Conservation (phyloP, 2,113 vertebrate species). For the Octodon degus region DNA sequence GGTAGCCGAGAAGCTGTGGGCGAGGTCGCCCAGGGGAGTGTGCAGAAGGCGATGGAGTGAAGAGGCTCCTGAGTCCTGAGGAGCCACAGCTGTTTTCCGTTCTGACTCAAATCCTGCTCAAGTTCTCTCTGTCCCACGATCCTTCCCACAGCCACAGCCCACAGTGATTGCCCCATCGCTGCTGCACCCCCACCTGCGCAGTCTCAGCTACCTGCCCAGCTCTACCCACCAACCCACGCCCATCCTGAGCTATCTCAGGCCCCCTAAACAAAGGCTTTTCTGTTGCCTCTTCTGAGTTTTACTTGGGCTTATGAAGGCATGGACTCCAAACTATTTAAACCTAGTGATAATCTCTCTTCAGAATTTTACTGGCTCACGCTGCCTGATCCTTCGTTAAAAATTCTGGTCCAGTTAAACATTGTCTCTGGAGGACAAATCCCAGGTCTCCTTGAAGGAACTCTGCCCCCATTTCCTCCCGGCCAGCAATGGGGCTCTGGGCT, state of each 20-base stretch:
- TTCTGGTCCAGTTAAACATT: neutral
- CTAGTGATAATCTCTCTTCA: neutral
- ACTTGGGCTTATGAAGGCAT: neutral
- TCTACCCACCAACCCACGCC: rapidly evolving
- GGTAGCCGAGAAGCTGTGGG: constrained; percentile 20
- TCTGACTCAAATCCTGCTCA: neutral
- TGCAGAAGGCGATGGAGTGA: neutral
- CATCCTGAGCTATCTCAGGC: neutral
- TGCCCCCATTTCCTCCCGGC: neutral
- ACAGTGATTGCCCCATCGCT: too few species aligned
- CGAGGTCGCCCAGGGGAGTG: neutral
- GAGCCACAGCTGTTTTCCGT: neutral
- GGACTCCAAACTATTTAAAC: neutral
- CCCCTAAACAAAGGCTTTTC: neutral
- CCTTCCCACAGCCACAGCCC: neutral
- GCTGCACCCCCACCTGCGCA: neutral
- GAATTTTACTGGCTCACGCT: neutral
- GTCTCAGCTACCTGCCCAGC: neutral
- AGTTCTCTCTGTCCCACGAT: neutral
- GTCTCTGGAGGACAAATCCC: constrained; percentile 22
- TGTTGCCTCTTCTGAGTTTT: neutral
- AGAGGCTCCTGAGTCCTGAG: neutral
- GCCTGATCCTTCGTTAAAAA: neutral
- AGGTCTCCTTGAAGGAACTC: neutral
- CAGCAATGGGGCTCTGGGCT: neutral